Conservation (phyloP, 2,888 invertebrate species). For the Macaria liturata region DNA sequence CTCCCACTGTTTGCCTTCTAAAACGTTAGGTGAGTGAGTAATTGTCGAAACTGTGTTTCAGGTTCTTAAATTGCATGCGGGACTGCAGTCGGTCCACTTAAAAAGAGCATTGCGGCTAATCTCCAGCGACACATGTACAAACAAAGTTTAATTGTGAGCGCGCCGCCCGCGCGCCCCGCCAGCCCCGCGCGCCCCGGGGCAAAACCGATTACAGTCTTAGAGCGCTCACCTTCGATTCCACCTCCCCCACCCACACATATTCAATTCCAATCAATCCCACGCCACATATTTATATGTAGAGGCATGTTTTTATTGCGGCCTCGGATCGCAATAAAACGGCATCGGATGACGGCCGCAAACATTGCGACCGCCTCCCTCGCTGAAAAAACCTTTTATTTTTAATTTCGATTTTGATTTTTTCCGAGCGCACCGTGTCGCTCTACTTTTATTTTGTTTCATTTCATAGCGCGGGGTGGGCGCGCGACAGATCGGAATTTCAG, state of each 20-base stretch:
- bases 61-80: slow-evolving; percentile 78
- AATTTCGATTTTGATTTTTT: slow-evolving; percentile 83
- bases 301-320: slow-evolving; percentile 80
- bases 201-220: slow-evolving; percentile 83
- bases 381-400: slow-evolving; percentile 78
- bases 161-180: slow-evolving; percentile 36
- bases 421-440: slow-evolving; percentile 72
- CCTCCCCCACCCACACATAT: slow-evolving; percentile 69
- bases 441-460: slow-evolving; percentile 83
- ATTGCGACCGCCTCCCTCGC: slow-evolving; percentile 75
- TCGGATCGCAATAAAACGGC: no score
- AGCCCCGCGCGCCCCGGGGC: slow-evolving; percentile 55
- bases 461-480: slow-evolving; percentile 81
- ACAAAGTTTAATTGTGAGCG: slow-evolving; percentile 83
- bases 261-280: slow-evolving; percentile 82
- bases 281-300: slow-evolving; percentile 80
- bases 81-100: slow-evolving; percentile 75
- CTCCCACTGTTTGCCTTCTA: neutral
- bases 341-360: slow-evolving; percentile 81
- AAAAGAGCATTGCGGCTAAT: slow-evolving; percentile 81
- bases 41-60: slow-evolving; percentile 65
- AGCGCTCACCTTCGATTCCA: slow-evolving; percentile 78
- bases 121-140: slow-evolving; percentile 82
- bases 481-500: slow-evolving; percentile 83
- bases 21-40: slow-evolving; percentile 35